Evolutionary conservation across 2,113 vertebrate genomes (phyloP).

Genomic region (Gracilinanus agilis): DNA sequence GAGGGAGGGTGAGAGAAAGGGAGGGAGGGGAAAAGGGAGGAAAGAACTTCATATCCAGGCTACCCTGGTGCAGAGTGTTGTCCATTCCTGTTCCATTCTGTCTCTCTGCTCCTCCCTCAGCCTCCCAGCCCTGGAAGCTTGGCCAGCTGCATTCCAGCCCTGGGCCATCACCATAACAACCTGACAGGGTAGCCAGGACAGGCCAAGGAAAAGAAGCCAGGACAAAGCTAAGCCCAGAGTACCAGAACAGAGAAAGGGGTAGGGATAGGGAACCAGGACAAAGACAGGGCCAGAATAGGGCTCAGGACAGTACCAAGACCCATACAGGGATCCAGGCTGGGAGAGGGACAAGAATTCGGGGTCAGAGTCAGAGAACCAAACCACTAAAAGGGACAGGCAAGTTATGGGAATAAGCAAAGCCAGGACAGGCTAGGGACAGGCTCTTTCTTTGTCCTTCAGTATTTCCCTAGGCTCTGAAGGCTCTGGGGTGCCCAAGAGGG

Average conservation of each 20-base stretch:
- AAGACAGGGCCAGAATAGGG: neutral
- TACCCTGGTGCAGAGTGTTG: neutral
- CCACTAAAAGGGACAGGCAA: neutral
- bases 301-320: neutral
- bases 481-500: neutral
- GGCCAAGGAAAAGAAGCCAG: neutral
- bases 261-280: neutral
- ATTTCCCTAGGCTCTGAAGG: neutral
- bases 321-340: neutral
- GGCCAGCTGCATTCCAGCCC: neutral
- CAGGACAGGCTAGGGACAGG: neutral
- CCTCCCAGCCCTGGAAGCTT: neutral
- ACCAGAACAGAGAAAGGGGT: neutral
- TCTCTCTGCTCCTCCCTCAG: neutral
- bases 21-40: neutral
- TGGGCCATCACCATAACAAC: conserved; percentile 3
- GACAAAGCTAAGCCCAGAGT: neutral
- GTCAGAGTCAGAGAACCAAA: neutral
- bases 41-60: neutral
- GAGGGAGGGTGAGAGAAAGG: neutral
- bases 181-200: neutral
- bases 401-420: neutral
- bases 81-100: neutral
- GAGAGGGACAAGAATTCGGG: neutral
- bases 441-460: neutral